Conservation (phyloP, 2,888 invertebrate species). For the Sicus ferrugineus region DNA sequence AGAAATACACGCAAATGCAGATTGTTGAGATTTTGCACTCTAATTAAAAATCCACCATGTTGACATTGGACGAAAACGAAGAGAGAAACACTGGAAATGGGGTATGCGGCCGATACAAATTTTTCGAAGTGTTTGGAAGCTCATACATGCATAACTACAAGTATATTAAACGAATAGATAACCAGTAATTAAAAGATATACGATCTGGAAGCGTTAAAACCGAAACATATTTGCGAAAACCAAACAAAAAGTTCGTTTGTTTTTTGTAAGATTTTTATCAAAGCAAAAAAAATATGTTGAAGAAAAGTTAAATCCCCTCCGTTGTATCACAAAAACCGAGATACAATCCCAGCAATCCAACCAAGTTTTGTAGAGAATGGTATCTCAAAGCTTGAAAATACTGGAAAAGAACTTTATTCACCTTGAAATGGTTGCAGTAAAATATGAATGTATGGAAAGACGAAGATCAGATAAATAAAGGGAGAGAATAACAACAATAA, state of each 20-base stretch:
- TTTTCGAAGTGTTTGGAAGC: slow-evolving; percentile 13
- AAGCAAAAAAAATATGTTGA: background rate
- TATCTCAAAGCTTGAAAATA: too few species aligned
- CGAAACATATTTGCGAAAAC: background rate
- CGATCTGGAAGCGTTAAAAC: slow-evolving; percentile 12
- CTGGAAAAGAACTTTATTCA: too few species aligned
- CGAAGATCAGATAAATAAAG: background rate
- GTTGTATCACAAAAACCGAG: too few species aligned
- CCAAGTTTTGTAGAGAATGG: too few species aligned
- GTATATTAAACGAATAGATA: slow-evolving; percentile 1
- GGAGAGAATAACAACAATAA: background rate
- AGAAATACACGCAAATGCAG: slow-evolving; percentile 1
- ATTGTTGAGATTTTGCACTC: slow-evolving; percentile 16
- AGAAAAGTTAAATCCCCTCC: too few species aligned
- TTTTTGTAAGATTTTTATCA: background rate
- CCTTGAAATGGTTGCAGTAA: background rate
- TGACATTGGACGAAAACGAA: slow-evolving; percentile 17
- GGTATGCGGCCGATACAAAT: background rate
- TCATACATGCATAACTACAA: background rate
- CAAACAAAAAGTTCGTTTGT: background rate
- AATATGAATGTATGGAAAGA: background rate
- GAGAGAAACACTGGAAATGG: background rate
- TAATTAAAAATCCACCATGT: slow-evolving; percentile 21
- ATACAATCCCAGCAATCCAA: too few species aligned
- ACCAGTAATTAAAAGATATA: slow-evolving; percentile 18